Conservation (phyloP, 2,797 vertebrate species). For the Gastrophryne carolinensis region DNA sequence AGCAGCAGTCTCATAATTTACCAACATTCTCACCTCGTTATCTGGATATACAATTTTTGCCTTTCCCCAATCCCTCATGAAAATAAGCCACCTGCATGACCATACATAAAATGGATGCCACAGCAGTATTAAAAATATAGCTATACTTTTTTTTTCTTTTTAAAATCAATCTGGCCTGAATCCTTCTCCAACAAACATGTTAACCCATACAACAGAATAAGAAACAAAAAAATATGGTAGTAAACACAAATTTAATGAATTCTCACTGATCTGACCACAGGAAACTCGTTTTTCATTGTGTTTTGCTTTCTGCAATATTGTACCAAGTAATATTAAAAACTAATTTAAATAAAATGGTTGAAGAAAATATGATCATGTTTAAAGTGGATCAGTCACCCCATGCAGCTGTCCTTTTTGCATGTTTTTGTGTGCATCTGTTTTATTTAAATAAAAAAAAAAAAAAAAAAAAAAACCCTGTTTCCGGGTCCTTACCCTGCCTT, state of each 20-base stretch:
- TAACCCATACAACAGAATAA: background rate
- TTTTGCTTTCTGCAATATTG: background rate
- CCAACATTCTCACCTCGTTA: background rate
- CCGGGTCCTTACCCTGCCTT: too few species aligned
- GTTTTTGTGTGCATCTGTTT: too few species aligned
- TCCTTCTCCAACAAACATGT: background rate
- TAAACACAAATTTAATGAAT: too few species aligned
- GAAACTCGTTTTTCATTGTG: background rate
- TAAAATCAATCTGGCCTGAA: background rate
- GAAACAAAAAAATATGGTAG: too few species aligned
- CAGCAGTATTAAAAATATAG: conserved; percentile 24
- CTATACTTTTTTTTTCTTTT: background rate
- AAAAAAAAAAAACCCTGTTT: too few species aligned
- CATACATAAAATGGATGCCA: conserved; percentile 14
- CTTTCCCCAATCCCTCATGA: conserved; percentile 1
- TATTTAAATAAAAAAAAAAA: too few species aligned
- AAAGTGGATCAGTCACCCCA: too few species aligned
- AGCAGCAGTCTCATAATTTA: conserved; percentile 27
- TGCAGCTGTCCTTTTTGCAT: too few species aligned
- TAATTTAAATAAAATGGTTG: background rate
- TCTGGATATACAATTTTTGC: background rate
- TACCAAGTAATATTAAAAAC: background rate
- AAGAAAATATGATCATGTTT: too few species aligned
- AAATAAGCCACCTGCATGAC: conserved; percentile 21
- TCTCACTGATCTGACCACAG: background rate